Evolutionary conservation across 1,140 invertebrate genomes (phyloP), one percentile per base, ranked within the genome.

Genomic region (Papilio glaucus): DNA sequence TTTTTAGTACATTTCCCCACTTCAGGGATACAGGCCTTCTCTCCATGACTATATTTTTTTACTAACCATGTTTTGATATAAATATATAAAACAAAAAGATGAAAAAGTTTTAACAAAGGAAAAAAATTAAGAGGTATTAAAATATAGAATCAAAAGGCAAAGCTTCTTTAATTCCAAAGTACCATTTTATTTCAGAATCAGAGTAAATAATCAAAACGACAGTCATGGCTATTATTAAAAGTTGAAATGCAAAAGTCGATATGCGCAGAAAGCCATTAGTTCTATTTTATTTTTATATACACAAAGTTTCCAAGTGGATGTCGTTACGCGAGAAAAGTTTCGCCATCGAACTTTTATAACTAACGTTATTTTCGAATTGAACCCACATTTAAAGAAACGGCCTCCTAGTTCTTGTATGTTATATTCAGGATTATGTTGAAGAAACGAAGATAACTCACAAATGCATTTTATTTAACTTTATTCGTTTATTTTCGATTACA

Each of bases 361-460:
- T 83, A 87, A 89, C 87, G 76, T 89, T 87, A 80, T 83, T 83
- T 83, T 77, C 83, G 82, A 85, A 81, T 83, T 76, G 83, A 76
- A 80, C 76, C 79, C 78, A 75, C 76, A 78, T 81, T 85, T 76
- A 80, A 78, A 82, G 67, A 82, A 81, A 78, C 74, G 73, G 76
- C 79, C 76, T 81, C 57, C 65, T 71, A 78, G 73, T 75, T 80
- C 75, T 78, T 74, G 33, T 53, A 67, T 71, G 39, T 37, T 42
- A 69, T 70, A 70, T 70, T 63, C 61, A 6, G 60, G 4, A 57
- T 57, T 57, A 63, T 37, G 38, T 38, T 12, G 38, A 38, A 9
- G 10, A 9, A 12, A 42, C 41, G 9, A 42, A 42, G 41, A 13
- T 42, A 33, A n/a, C n/a, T 33, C 41, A 42, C 3, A 42, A 33